Percentiles rank a stretch among this genome's conserved stretches.
These are phyloP conservation scores for Dynastes grantii DNA, from an alignment of 2,888 invertebrate genomes.

Conservation along the genomic window DNA sequence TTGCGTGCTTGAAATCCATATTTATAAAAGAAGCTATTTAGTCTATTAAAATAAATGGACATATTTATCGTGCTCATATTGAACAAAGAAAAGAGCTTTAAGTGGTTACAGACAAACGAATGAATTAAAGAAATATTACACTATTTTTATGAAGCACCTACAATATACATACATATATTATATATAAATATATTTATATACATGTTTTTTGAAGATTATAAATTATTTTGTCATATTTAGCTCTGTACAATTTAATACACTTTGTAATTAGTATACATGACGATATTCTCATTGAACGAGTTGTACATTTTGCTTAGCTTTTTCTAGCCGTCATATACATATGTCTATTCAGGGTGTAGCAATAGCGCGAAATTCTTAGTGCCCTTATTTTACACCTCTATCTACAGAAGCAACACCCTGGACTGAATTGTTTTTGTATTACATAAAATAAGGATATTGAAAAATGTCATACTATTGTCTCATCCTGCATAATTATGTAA, in stretches of 20 bases:
- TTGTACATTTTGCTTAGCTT: conserved; percentile 59
- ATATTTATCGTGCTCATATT: conserved; percentile 59
- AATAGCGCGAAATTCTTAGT: too few species aligned
- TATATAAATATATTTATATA: too few species aligned
- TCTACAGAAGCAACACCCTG: too few species aligned
- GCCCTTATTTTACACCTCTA: too few species aligned
- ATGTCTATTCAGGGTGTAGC: not conserved
- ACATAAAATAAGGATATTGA: too few species aligned
- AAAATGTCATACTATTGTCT: too few species aligned
- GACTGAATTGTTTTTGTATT: too few species aligned
- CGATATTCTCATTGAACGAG: conserved; percentile 53
- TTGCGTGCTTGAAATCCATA: conserved; percentile 23
- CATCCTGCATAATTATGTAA: not conserved
- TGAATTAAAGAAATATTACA: conserved; percentile 57
- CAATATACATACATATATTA: conserved; percentile 64
- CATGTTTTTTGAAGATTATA: conserved; percentile 63
- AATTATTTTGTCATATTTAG: conserved; percentile 53
- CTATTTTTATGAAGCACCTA: conserved; percentile 67
- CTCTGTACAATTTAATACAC: conserved; percentile 34
- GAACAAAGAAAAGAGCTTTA: conserved; percentile 60
- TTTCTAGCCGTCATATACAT: conserved; percentile 47
- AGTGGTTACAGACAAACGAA: conserved; percentile 61
- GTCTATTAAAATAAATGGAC: conserved; percentile 35
- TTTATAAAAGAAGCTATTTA: conserved; percentile 32
- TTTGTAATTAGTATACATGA: conserved; percentile 19